A percentile compares a stretch with the other conserved stretches of the same genome.
These are phyloP conservation scores for Diuraphis noxia DNA, from an alignment of 1,140 invertebrate genomes.

Conservation along the genomic window DNA sequence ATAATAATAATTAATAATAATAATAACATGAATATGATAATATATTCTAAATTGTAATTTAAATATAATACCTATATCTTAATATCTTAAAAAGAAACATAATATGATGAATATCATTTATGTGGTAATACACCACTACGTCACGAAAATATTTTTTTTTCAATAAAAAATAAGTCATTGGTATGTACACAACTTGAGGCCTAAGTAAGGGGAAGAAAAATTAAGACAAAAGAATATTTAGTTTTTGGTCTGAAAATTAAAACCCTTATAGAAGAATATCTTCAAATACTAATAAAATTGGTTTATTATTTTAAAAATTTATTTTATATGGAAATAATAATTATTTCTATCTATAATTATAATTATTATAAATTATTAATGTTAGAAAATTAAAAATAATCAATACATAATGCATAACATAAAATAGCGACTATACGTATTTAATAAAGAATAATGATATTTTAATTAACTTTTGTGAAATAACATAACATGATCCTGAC, in stretches of 20 bases:
- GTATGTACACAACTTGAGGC: background rate
- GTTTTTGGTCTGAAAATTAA: background rate
- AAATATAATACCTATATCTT: too few relatives aligned
- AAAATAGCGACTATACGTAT: too few relatives aligned
- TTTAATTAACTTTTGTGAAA: too few relatives aligned
- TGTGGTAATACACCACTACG: background rate
- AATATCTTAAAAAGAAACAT: background rate
- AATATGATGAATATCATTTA: background rate
- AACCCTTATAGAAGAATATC: background rate
- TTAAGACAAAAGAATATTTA: background rate
- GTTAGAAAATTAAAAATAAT: too few relatives aligned
- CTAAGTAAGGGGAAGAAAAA: background rate
- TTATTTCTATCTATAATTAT: too few relatives aligned
- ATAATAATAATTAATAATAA: conserved; percentile 16
- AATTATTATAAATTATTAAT: too few relatives aligned
- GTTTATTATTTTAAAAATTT: background rate
- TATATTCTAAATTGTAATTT: background rate
- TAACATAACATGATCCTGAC: too few relatives aligned
- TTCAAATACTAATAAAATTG: background rate
- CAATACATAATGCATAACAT: too few relatives aligned
- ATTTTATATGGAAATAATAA: too few relatives aligned
- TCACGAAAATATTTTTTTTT: background rate
- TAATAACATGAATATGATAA: background rate
- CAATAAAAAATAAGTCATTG: background rate
- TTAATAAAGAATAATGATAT: too few relatives aligned